Evolutionary conservation across 2,888 invertebrate species (phyloP).

Genomic region (Xestia rhomboidea): DNA sequence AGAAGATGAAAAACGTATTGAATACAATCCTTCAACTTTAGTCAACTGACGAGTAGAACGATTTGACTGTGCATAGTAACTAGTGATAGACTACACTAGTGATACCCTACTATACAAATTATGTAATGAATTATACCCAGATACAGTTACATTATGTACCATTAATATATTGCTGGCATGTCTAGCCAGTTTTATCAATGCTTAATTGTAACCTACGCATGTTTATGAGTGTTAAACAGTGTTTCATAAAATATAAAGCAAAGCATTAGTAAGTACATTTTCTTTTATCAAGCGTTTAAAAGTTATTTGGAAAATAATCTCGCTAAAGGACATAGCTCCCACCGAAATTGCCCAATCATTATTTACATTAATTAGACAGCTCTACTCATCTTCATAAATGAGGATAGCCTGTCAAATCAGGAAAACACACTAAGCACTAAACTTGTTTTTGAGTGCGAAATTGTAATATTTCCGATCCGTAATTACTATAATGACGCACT

Average conservation of each 20-base stretch:
- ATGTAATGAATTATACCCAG: not conserved
- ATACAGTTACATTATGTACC: conserved; percentile 7
- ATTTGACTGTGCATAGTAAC: not conserved
- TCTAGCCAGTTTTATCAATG: conserved; percentile 55
- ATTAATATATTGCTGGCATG: conserved; percentile 36
- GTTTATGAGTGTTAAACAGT: conserved; percentile 12
- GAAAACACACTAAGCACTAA: not conserved
- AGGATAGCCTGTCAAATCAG: not conserved
- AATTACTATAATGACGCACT: conserved; percentile 32
- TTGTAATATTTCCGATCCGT: conserved; percentile 32
- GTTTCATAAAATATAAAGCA: conserved; percentile 9
- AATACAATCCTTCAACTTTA: not conserved
- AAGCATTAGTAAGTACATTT: not conserved
- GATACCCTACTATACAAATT: not conserved
- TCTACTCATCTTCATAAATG: not conserved
- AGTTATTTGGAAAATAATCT: not conserved
- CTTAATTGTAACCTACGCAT: conserved; percentile 17
- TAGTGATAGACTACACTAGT: not conserved
- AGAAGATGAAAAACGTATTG: not conserved
- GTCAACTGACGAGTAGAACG: not conserved
- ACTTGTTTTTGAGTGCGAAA: conserved; percentile 1
- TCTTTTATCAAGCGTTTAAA: not conserved
- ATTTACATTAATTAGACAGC: not conserved
- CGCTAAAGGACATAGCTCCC: not conserved
- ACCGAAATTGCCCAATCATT: not conserved